Conservation (phyloP, 2,797 vertebrate species). For the Malurus splendens region DNA sequence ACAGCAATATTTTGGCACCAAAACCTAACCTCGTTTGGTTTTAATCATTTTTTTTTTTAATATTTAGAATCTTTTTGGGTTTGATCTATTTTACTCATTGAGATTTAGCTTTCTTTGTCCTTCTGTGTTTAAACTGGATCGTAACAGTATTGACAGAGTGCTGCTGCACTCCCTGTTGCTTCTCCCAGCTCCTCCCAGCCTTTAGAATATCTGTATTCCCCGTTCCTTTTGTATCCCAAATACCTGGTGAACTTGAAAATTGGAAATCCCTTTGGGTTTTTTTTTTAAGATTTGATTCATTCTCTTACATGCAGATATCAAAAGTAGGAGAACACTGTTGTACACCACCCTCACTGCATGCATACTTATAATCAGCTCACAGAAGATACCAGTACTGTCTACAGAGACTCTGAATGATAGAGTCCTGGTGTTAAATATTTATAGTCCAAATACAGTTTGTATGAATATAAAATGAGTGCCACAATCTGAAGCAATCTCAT, state of each 20-base stretch:
- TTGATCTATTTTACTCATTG: no score
- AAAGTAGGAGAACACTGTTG: neutral
- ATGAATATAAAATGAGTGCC: neutral
- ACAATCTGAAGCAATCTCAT: neutral
- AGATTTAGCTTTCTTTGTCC: no score
- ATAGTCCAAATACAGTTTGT: neutral
- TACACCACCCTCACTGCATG: accelerated
- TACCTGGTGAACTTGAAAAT: neutral
- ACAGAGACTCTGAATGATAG: neutral
- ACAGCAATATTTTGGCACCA: neutral
- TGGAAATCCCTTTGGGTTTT: neutral
- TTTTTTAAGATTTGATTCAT: neutral
- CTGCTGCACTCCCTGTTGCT: neutral
- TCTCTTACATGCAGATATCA: neutral
- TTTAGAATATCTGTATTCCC: neutral
- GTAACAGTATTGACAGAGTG: neutral
- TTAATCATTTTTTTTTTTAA: no score
- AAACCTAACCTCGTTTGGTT: no score
- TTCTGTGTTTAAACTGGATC: no score
- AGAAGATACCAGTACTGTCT: neutral
- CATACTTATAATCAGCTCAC: neutral
- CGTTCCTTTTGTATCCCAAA: neutral
- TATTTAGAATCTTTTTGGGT: no score
- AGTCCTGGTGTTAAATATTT: constrained; percentile 3
- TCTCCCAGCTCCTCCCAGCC: neutral